These are phyloP conservation scores for Oncorhynchus mykiss DNA, from an alignment of 2,113 vertebrate species.

Conservation along the genomic window DNA sequence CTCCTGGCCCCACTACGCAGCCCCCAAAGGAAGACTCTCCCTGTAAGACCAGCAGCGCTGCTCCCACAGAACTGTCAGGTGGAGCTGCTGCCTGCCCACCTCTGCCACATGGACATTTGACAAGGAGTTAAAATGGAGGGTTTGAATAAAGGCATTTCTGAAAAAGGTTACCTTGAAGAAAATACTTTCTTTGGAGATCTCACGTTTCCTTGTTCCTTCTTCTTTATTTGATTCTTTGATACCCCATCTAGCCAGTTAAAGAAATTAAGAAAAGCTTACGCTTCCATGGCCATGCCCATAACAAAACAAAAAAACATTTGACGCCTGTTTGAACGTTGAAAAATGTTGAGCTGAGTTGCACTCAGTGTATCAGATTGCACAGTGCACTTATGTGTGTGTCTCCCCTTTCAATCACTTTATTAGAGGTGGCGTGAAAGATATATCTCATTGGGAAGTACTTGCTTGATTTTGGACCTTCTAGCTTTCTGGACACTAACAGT, in stretches of 20 bases:
- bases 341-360: conserved; percentile 36
- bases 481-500: conserved; percentile 47
- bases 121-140: conserved; percentile 41
- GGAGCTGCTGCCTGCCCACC: conserved; percentile 28
- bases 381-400: conserved; percentile 23
- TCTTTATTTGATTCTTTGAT: conserved; percentile 70
- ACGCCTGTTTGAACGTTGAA: conserved; percentile 8
- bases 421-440: conserved; percentile 58
- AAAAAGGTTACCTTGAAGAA: conserved; percentile 68
- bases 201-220: conserved; percentile 70
- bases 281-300: background rate
- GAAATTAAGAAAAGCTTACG: conserved; percentile 11
- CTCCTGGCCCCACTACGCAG: background rate
- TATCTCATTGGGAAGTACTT: conserved; percentile 11
- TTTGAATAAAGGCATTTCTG: conserved; percentile 53
- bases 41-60: conserved; percentile 40
- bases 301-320: background rate
- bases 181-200: conserved; percentile 62
- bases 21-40: conserved; percentile 19
- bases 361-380: conserved; percentile 42
- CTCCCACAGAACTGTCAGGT: conserved; percentile 40
- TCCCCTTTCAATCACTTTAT: conserved; percentile 44
- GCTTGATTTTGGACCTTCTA: conserved; percentile 23
- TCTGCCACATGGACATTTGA: conserved; percentile 41
- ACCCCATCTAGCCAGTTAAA: conserved; percentile 59